Evolutionary conservation across 1,140 invertebrate genomes (phyloP).

Genomic region (Manduca sexta): DNA sequence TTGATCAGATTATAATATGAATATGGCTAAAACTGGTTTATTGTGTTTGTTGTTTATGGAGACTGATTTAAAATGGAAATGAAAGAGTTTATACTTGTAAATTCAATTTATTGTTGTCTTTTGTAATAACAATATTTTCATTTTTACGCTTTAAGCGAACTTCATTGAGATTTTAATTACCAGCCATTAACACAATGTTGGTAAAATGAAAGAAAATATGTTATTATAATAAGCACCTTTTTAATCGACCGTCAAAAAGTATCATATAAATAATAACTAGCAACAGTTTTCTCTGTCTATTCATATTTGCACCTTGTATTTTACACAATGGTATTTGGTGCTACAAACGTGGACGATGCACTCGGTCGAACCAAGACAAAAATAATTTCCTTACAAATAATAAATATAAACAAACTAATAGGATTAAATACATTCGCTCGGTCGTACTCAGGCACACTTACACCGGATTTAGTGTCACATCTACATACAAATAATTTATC

Average conservation of each 20-base stretch:
- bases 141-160: neutral
- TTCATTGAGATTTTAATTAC: neutral
- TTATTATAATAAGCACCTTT: constrained; percentile 57
- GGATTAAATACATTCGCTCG: constrained; percentile 67
- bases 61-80: too few species aligned
- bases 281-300: constrained; percentile 27
- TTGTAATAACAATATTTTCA: neutral
- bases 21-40: too few species aligned
- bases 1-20: too few species aligned
- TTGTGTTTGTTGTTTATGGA: too few species aligned
- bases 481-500: constrained; percentile 42
- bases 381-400: constrained; percentile 46
- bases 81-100: too few species aligned
- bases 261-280: constrained; percentile 58
- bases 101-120: too few species aligned
- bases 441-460: constrained; percentile 40
- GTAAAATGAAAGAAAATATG: constrained; percentile 28
- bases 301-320: constrained; percentile 26
- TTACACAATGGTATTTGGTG: constrained; percentile 36
- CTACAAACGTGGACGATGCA: constrained; percentile 40
- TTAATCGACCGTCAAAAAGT: constrained; percentile 68
- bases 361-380: constrained; percentile 38
- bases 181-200: neutral
- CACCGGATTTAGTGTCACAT: constrained; percentile 24
- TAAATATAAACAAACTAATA: constrained; percentile 59